phyloP scores from a whole-genome alignment of 2,113 vertebrate genomes.

The Numida meleagris region DNA sequence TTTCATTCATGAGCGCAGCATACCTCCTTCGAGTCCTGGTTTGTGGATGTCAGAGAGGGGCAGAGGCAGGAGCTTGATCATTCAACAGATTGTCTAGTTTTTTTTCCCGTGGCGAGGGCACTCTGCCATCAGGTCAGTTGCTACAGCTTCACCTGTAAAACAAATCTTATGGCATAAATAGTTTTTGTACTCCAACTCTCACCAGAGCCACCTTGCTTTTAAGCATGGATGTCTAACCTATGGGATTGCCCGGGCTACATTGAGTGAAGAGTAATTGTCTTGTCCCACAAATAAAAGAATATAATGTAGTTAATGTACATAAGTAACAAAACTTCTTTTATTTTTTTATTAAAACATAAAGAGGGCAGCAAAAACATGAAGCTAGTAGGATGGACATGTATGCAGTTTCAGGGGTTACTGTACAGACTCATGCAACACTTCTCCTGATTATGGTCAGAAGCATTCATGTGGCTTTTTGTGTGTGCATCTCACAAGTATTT shows the following conservation, averaged over 20 bases:
- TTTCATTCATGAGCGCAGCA: constrained; percentile 35
- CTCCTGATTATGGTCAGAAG: neutral
- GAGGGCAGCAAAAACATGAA: neutral
- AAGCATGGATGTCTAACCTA: neutral
- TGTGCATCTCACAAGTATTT: neutral
- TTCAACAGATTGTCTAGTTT: constrained; percentile 21
- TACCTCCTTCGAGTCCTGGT: neutral
- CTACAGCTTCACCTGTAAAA: constrained; percentile 44
- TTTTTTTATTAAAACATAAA: neutral
- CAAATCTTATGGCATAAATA: neutral
- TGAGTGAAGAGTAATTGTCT: neutral
- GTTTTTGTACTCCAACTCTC: constrained; percentile 1
- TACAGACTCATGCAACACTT: neutral
- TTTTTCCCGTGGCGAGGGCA: neutral
- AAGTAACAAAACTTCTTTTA: neutral
- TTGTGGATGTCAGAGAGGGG: neutral
- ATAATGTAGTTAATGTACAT: neutral
- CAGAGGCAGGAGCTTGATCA: constrained; percentile 21
- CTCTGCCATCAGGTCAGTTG: constrained; percentile 43
- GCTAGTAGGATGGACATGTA: neutral
- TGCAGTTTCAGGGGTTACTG: neutral
- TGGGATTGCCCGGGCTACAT: neutral
- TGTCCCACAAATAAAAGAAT: neutral
- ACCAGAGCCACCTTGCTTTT: neutral
- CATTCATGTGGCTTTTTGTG: neutral